Conservation (phyloP, 2,113 vertebrate species). For the Arothron firmamentum region DNA sequence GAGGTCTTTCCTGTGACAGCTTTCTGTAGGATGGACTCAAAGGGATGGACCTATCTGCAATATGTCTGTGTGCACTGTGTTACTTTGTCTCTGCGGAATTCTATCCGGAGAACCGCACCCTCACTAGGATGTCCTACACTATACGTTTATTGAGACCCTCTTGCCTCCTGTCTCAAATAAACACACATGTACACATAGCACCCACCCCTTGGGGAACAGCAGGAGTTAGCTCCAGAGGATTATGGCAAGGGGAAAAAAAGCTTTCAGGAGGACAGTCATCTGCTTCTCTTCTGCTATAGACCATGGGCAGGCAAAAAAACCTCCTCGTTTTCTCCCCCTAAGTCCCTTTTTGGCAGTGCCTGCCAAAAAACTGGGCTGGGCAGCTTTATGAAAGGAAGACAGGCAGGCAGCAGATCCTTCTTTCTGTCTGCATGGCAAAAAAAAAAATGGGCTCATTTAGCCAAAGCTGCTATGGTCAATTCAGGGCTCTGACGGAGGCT, state of each 20-base stretch:
- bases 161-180: constrained; percentile 51
- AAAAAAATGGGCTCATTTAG: constrained; percentile 67
- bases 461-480: constrained; percentile 66
- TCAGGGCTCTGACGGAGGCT: constrained; percentile 63
- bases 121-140: constrained; percentile 32
- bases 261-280: constrained; percentile 73
- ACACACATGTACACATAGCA: constrained; percentile 36
- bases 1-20: constrained; percentile 32
- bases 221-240: constrained; percentile 76
- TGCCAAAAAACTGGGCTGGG: constrained; percentile 67
- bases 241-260: constrained; percentile 64
- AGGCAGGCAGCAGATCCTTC: constrained; percentile 61
- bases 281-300: constrained; percentile 71
- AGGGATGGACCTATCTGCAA: constrained; percentile 29
- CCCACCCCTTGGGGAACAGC: constrained; percentile 69
- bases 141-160: constrained; percentile 41
- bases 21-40: constrained; percentile 38
- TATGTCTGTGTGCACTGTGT: constrained; percentile 26
- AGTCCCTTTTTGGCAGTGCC: constrained; percentile 68
- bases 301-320: constrained; percentile 62
- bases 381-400: constrained; percentile 64
- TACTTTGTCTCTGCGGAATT: constrained; percentile 33
- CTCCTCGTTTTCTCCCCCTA: constrained; percentile 59
- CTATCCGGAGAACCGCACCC: constrained; percentile 35
- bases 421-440: constrained; percentile 73